Conservation (phyloP, 2,888 invertebrate genomes). For the Galeopsomyia nigrocyanea region DNA sequence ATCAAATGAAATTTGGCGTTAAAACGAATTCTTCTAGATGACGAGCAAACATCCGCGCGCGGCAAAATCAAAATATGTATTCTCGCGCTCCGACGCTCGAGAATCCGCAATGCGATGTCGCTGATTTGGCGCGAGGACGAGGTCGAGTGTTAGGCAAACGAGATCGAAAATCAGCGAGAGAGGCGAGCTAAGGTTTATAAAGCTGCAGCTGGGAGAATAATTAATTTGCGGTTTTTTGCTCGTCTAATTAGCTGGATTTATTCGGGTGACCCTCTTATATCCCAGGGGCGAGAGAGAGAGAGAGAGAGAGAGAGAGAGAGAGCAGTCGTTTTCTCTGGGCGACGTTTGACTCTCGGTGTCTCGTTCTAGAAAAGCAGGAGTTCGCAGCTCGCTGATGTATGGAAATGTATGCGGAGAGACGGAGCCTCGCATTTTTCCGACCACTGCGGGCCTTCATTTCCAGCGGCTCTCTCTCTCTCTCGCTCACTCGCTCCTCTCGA, state of each 20-base stretch:
- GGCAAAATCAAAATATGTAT: constrained; percentile 18
- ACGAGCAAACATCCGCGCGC: constrained; percentile 27
- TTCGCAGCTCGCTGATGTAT: constrained; percentile 65
- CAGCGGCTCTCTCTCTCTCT: constrained; percentile 48
- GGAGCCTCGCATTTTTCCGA: constrained; percentile 67
- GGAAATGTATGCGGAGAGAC: constrained; percentile 69
- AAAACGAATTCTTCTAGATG: neutral
- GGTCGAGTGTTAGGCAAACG: neutral
- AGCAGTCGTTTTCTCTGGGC: constrained; percentile 12
- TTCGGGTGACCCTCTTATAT: constrained; percentile 66
- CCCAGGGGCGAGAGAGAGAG: constrained; percentile 36
- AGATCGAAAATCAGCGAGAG: constrained; percentile 38
- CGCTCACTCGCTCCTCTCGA: constrained; percentile 29
- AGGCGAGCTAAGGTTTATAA: constrained; percentile 47
- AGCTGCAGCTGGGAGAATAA: constrained; percentile 57
- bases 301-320: too few relatives aligned
- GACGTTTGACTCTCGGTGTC: constrained; percentile 50
- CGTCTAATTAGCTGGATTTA: constrained; percentile 69
- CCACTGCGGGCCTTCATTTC: constrained; percentile 61
- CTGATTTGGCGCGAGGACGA: constrained; percentile 11
- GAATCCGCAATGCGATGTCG: constrained; percentile 24
- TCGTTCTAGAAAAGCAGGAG: constrained; percentile 56
- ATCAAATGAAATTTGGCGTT: constrained; percentile 20
- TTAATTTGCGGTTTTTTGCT: constrained; percentile 68
- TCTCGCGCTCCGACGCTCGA: constrained; percentile 15